These are phyloP conservation scores for Neoaliturus tenellus DNA, from an alignment of 2,888 invertebrate species.

Conservation along the genomic window DNA sequence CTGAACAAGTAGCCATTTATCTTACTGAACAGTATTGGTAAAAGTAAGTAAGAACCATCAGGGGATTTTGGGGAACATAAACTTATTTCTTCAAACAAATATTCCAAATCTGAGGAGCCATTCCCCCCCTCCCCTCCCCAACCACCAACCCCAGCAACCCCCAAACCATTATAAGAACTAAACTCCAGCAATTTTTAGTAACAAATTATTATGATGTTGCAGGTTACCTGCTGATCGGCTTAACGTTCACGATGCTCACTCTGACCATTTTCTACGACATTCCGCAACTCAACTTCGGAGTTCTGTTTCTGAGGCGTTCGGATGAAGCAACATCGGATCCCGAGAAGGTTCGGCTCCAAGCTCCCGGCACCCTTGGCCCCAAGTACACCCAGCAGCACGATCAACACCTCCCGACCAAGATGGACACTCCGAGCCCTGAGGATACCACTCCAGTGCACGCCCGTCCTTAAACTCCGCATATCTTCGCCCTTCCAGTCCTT, in stretches of 20 bases:
- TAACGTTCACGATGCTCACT: conserved; percentile 90
- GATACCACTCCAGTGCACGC: conserved; percentile 80
- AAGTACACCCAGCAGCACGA: conserved; percentile 74
- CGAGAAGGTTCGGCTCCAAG: conserved; percentile 81
- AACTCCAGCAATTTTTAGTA: no score
- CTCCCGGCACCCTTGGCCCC: conserved; percentile 73
- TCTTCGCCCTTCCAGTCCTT: neutral
- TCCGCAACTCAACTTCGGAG: conserved; percentile 89
- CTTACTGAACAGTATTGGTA: no score
- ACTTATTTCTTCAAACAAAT: no score
- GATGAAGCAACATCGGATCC: conserved; percentile 77
- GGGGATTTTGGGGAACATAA: no score
- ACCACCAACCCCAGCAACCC: no score
- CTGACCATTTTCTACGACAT: conserved; percentile 92
- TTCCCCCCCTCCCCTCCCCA: no score
- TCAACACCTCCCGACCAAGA: conserved; percentile 74
- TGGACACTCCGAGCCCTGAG: conserved; percentile 83
- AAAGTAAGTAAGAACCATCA: no score
- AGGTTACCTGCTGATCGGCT: conserved; percentile 88
- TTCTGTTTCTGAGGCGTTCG: conserved; percentile 81
- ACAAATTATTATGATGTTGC: conserved; percentile 64
- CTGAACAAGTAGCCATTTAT: no score
- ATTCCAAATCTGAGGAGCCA: no score
- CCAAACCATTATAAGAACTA: no score
- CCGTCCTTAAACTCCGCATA: conserved; percentile 68